Conservation (phyloP, 2,888 invertebrate genomes). For the Lepidonotus clava region DNA sequence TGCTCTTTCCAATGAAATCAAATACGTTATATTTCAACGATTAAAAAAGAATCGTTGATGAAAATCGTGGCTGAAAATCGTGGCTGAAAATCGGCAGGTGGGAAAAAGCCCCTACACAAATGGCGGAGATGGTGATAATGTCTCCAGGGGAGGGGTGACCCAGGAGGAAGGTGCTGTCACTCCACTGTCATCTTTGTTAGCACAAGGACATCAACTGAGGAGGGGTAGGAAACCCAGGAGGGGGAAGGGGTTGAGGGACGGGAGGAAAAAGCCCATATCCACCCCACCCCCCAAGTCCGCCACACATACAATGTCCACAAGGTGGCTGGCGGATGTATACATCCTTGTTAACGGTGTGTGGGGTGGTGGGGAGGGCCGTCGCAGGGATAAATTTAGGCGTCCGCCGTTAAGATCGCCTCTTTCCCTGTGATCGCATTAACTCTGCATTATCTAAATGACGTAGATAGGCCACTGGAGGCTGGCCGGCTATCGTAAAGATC, state of each 20-base stretch:
- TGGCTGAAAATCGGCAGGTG: too few species aligned
- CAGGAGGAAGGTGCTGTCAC: neutral
- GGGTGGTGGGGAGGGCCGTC: neutral
- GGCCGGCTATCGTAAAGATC: neutral
- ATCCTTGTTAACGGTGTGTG: neutral
- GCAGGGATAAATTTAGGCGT: neutral
- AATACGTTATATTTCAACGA: too few species aligned
- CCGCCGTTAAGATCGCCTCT: conserved; percentile 22
- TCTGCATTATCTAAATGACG: conserved; percentile 46
- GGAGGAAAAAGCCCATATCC: too few species aligned
- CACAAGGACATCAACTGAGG: neutral
- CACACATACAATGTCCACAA: neutral
- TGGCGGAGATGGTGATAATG: neutral
- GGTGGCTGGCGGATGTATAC: neutral
- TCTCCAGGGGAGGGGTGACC: neutral
- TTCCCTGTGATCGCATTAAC: conserved; percentile 39
- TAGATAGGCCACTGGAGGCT: conserved; percentile 38
- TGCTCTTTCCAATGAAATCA: too few species aligned
- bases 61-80: too few species aligned
- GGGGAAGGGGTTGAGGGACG: conserved; percentile 1
- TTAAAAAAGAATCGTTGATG: too few species aligned
- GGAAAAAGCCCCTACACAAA: too few species aligned
- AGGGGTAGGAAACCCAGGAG: too few species aligned
- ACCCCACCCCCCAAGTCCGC: too few species aligned
- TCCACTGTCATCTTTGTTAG: conserved; percentile 12